Percentiles rank a stretch among this genome's conserved stretches.
Conservation (phyloP, 2,797 vertebrate species). For the Centropyge bicolor region DNA sequence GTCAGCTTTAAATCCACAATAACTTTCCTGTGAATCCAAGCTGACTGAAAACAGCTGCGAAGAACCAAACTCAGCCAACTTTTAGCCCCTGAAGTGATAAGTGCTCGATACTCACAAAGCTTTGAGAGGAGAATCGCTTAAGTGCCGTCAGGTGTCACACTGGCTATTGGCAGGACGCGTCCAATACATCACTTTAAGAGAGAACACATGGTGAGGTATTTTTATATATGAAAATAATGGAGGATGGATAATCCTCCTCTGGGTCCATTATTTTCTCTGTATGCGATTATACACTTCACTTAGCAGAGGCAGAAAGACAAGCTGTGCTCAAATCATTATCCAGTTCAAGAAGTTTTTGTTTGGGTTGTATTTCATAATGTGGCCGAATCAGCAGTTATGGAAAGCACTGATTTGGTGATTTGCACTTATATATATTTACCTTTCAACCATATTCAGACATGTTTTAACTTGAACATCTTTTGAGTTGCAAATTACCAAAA, state of each 20-base stretch:
- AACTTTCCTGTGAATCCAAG: background rate
- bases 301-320: background rate
- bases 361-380: too few relatives aligned
- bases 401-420: background rate
- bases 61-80: background rate
- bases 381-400: background rate
- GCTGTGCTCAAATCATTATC: background rate
- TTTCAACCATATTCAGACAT: background rate
- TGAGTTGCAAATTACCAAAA: background rate
- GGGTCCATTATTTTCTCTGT: background rate
- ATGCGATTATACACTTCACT: background rate
- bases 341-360: background rate
- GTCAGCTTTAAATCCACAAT: background rate
- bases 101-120: background rate
- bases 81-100: background rate
- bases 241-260: background rate
- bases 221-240: background rate
- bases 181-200: background rate
- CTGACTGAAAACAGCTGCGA: background rate
- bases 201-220: background rate
- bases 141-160: background rate
- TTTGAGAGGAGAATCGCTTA: background rate
- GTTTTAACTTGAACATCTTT: background rate
- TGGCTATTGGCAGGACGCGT: background rate
- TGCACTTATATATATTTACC: background rate